Evolutionary conservation across 2,888 invertebrate species (phyloP).

Genomic region (Elmis aenea): DNA sequence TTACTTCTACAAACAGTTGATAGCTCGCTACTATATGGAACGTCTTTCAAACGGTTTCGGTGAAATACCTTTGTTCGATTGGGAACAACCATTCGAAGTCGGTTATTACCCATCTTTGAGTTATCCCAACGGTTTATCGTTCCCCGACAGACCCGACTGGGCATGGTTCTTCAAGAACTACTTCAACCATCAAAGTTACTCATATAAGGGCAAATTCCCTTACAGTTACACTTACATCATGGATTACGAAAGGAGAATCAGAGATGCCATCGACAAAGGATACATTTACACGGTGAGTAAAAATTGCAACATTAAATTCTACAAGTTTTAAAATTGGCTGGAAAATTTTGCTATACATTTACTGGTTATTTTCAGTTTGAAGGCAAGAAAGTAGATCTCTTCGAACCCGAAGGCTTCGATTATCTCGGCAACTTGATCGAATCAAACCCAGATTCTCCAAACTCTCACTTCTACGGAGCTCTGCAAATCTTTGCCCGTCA

Average conservation of each 20-base stretch:
- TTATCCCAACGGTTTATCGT: slow-evolving; percentile 61
- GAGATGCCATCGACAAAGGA: slow-evolving; percentile 55
- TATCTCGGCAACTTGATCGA: slow-evolving; percentile 62
- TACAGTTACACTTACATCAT: slow-evolving; percentile 46
- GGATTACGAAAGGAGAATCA: slow-evolving; percentile 52
- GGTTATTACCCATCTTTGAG: slow-evolving; percentile 62
- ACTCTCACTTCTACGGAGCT: slow-evolving; percentile 56
- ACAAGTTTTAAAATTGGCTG: no score
- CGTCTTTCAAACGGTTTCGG: slow-evolving; percentile 65
- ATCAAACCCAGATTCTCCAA: slow-evolving; percentile 58
- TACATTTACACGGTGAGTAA: slow-evolving; percentile 41
- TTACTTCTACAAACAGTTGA: slow-evolving; percentile 61
- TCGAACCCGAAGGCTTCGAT: slow-evolving; percentile 58
- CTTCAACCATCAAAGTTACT: slow-evolving; percentile 35
- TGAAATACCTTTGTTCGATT: slow-evolving; percentile 58
- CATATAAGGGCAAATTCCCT: slow-evolving; percentile 48
- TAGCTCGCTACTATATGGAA: slow-evolving; percentile 71
- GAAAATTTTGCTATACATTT: neutral
- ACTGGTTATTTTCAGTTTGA: slow-evolving; percentile 23
- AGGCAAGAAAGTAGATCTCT: slow-evolving; percentile 50
- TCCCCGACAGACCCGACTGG: slow-evolving; percentile 58
- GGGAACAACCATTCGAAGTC: slow-evolving; percentile 50
- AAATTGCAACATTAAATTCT: no score
- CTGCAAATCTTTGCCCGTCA: slow-evolving; percentile 53
- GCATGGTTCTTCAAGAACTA: slow-evolving; percentile 49